These are phyloP conservation scores for Onthophagus taurus DNA, from an alignment of 1,140 invertebrate species.

Conservation along the genomic window DNA sequence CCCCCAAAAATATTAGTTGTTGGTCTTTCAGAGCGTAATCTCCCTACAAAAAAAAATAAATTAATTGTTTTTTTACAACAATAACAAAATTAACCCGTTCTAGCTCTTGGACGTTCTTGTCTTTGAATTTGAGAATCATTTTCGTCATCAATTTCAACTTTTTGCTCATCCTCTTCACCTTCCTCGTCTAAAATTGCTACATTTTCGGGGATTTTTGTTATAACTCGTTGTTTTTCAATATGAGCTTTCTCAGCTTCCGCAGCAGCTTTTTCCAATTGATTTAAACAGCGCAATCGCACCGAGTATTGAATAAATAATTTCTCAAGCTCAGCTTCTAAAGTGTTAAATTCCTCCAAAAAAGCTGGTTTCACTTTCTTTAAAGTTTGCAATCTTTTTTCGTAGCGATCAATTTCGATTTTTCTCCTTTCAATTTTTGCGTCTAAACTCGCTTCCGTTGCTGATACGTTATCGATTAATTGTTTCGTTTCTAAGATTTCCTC, in stretches of 20 bases:
- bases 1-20: slow-evolving; percentile 25
- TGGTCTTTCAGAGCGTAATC: slow-evolving; percentile 12
- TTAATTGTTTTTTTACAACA: neutral
- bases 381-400: slow-evolving; percentile 84
- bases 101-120: slow-evolving; percentile 29
- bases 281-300: slow-evolving; percentile 74
- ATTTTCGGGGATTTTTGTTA: slow-evolving; percentile 25
- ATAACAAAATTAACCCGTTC: slow-evolving; percentile 20
- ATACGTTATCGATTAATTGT: slow-evolving; percentile 72
- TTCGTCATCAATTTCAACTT: slow-evolving; percentile 15
- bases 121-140: slow-evolving; percentile 18
- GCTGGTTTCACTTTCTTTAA: slow-evolving; percentile 95
- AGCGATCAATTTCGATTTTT: slow-evolving; percentile 79
- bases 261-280: slow-evolving; percentile 68
- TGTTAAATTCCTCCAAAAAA: slow-evolving; percentile 94
- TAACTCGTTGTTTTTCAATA: slow-evolving; percentile 31
- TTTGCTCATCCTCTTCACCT: slow-evolving; percentile 12
- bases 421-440: slow-evolving; percentile 89
- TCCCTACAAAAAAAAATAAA: slow-evolving; percentile 1
- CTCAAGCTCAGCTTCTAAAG: slow-evolving; percentile 78
- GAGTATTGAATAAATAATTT: slow-evolving; percentile 83
- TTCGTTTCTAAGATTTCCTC: slow-evolving; percentile 63
- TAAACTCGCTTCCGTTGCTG: slow-evolving; percentile 74
- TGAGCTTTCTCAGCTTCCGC: slow-evolving; percentile 55
- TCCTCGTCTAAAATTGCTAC: slow-evolving; percentile 21